Percentiles rank a stretch among this genome's conserved stretches.
Evolutionary conservation across 2,797 vertebrate species (phyloP).

Genomic region (Aeoliscus strigatus): DNA sequence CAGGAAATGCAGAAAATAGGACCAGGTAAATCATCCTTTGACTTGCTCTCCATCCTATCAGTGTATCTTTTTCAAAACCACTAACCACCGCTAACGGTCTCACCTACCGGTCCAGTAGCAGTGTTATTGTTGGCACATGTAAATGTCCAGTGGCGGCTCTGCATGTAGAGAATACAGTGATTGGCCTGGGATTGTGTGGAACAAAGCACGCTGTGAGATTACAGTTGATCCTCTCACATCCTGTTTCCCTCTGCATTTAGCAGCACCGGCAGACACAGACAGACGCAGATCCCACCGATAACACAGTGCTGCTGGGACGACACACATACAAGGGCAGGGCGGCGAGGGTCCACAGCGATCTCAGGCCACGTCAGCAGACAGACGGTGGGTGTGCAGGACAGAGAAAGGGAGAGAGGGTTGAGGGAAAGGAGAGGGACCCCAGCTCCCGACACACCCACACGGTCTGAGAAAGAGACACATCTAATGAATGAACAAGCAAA

Average conservation of each 20-base stretch:
- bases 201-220: constrained; percentile 72
- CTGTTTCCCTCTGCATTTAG: constrained; percentile 72
- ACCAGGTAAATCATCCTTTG: constrained; percentile 10
- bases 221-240: constrained; percentile 74
- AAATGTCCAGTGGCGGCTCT: constrained; percentile 57
- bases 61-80: constrained; percentile 16
- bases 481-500: constrained; percentile 56
- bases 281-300: constrained; percentile 70
- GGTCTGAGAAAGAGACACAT: constrained; percentile 41
- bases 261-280: constrained; percentile 63
- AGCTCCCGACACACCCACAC: constrained; percentile 47
- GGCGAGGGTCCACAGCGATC: constrained; percentile 42
- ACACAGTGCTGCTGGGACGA: constrained; percentile 21
- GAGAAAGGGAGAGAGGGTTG: constrained; percentile 14
- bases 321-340: constrained; percentile 23
- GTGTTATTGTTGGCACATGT: constrained; percentile 71
- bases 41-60: constrained; percentile 25
- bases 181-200: constrained; percentile 67
- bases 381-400: constrained; percentile 41
- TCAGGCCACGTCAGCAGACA: constrained; percentile 55
- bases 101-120: constrained; percentile 48
- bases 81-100: constrained; percentile 19
- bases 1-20: no score
- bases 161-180: constrained; percentile 64
- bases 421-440: constrained; percentile 42